Percentiles rank a stretch among this genome's conserved stretches.
Evolutionary conservation across 1,140 invertebrate species (phyloP).

Genomic region (Ostrea denselamellosa): DNA sequence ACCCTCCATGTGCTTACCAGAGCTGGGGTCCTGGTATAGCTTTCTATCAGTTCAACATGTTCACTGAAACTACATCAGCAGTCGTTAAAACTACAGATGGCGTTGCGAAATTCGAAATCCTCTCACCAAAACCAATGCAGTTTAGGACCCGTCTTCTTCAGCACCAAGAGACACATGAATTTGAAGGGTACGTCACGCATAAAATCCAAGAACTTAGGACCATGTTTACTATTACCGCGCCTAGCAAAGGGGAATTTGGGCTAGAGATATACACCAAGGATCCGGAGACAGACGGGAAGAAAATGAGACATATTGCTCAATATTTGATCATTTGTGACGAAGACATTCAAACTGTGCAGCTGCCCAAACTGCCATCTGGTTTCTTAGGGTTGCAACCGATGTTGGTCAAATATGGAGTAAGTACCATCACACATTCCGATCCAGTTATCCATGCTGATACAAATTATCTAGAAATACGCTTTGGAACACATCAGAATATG

Average conservation of each 20-base stretch:
- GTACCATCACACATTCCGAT: constrained; percentile 73
- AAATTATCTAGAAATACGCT: constrained; percentile 72
- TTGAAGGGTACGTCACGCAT: constrained; percentile 73
- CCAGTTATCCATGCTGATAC: constrained; percentile 73
- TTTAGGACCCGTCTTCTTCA: constrained; percentile 75
- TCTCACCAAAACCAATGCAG: constrained; percentile 67
- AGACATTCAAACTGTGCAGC: constrained; percentile 64
- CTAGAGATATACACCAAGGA: constrained; percentile 79
- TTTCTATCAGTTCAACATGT: constrained; percentile 72
- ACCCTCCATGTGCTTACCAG: constrained; percentile 77
- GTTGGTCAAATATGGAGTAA: constrained; percentile 73
- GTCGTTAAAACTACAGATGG: constrained; percentile 71
- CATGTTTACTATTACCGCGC: constrained; percentile 75
- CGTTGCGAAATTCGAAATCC: constrained; percentile 68
- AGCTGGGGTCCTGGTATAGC: constrained; percentile 75
- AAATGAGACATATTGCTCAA: constrained; percentile 77
- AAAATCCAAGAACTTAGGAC: constrained; percentile 72
- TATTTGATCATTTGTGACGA: constrained; percentile 76
- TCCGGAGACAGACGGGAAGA: constrained; percentile 73
- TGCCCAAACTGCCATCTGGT: constrained; percentile 75
- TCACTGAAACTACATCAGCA: constrained; percentile 70
- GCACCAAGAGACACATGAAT: constrained; percentile 67
- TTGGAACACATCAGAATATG: constrained; percentile 70
- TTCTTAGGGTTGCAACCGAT: constrained; percentile 77
- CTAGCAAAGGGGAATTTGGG: constrained; percentile 76